Evolutionary conservation across 2,113 vertebrate genomes (phyloP).

Genomic region (Sturnus vulgaris): DNA sequence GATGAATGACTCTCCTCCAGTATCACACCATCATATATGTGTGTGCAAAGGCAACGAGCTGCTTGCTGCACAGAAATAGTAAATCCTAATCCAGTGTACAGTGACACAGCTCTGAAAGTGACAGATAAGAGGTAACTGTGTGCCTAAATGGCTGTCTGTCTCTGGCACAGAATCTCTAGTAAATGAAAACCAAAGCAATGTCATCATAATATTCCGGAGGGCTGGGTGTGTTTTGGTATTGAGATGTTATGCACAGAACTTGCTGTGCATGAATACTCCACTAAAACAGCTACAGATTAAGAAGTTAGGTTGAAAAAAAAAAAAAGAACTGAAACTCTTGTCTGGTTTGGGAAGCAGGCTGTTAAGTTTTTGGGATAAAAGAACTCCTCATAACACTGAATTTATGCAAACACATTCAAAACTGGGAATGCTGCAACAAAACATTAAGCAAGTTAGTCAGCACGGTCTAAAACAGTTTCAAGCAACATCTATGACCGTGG

Average conservation of each 20-base stretch:
- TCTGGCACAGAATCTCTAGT: neutral
- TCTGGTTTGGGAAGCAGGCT: neutral
- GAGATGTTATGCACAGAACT: neutral
- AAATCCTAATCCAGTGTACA: neutral
- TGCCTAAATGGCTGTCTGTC: neutral
- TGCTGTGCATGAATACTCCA: neutral
- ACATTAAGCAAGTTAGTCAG: neutral
- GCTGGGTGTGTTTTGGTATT: fast-evolving
- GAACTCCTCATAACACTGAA: neutral
- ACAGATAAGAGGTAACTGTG: fast-evolving
- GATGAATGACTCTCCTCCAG: neutral
- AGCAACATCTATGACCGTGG: neutral
- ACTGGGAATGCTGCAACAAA: neutral
- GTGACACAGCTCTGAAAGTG: neutral
- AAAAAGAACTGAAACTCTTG: neutral
- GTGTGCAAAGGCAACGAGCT: fast-evolving
- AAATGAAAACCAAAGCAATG: neutral
- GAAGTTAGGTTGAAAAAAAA: neutral
- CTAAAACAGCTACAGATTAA: neutral
- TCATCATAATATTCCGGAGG: neutral
- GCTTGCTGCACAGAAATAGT: fast-evolving
- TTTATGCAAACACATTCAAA: neutral
- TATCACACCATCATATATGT: fast-evolving
- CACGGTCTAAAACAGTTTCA: neutral
- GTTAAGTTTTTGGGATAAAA: neutral